Conservation (phyloP, 2,113 vertebrate genomes). For the Takifugu flavidus region DNA sequence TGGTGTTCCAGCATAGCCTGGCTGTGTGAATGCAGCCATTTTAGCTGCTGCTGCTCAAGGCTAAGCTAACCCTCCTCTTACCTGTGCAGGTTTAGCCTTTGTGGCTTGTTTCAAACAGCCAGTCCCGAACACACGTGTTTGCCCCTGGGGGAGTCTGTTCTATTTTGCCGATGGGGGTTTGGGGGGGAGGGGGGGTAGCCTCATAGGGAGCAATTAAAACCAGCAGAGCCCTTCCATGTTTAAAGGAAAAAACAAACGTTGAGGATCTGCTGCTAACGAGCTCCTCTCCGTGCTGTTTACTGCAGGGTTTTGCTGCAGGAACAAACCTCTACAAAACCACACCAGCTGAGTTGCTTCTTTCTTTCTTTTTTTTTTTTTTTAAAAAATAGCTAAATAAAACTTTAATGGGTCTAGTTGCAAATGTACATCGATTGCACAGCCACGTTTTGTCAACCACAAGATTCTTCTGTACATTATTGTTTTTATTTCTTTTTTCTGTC, state of each 20-base stretch:
- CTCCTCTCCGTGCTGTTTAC: slow-evolving; percentile 3
- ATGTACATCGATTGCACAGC: slow-evolving; percentile 99
- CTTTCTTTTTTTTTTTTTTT: not conserved
- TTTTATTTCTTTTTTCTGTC: slow-evolving; percentile 82
- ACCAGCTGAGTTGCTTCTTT: no score
- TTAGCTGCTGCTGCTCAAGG: no score
- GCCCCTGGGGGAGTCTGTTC: not conserved
- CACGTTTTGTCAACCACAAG: slow-evolving; percentile 89
- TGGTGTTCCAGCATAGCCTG: no score
- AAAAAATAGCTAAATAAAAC: slow-evolving; percentile 99
- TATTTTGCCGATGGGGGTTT: no score
- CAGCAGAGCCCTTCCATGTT: not conserved
- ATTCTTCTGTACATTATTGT: slow-evolving; percentile 97
- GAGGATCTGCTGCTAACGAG: not conserved
- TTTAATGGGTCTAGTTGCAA: slow-evolving; percentile 99
- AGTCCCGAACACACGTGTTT: slow-evolving; percentile 11
- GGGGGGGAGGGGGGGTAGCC: slow-evolving; percentile 5
- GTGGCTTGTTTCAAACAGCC: no score
- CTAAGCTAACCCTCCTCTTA: no score
- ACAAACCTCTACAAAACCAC: no score
- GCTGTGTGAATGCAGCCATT: no score
- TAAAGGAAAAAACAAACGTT: not conserved
- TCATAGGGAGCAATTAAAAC: slow-evolving; percentile 52
- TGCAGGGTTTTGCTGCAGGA: no score
- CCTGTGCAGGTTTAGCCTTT: no score